phyloP scores from a whole-genome alignment of 2,113 vertebrate genomes.

The Cryptomyrus ogoouensis region DNA sequence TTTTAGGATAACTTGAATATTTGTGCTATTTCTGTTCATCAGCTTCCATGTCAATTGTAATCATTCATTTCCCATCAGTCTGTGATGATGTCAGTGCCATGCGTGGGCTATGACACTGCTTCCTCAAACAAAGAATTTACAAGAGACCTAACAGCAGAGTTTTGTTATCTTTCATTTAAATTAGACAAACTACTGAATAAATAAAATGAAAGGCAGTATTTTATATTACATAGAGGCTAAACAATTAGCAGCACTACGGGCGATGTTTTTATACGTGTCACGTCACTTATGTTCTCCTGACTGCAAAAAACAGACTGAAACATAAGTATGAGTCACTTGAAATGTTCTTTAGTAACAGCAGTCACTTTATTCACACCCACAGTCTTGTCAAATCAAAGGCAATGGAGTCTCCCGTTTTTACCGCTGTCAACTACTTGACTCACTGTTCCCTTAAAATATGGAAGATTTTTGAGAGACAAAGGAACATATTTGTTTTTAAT shows the following conservation, averaged over 20 bases:
- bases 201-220: neutral
- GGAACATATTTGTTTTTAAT: slow-evolving; percentile 12
- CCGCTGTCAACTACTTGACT: slow-evolving; percentile 4
- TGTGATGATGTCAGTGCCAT: neutral
- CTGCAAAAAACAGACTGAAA: neutral
- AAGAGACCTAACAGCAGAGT: neutral
- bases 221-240: neutral
- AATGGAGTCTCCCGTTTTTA: neutral
- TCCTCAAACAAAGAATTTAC: neutral
- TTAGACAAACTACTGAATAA: neutral
- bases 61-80: neutral
- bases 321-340: slow-evolving; percentile 10
- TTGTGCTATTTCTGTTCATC: neutral
- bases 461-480: neutral
- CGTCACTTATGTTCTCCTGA: neutral
- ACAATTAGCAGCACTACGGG: neutral
- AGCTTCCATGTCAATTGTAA: neutral
- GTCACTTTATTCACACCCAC: neutral
- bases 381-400: slow-evolving; percentile 17
- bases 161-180: neutral
- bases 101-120: neutral
- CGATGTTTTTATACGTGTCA: neutral
- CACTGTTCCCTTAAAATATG: neutral
- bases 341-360: neutral
- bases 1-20: neutral